Conservation (phyloP, 1,140 invertebrate genomes). For the Megalopta genalis region DNA sequence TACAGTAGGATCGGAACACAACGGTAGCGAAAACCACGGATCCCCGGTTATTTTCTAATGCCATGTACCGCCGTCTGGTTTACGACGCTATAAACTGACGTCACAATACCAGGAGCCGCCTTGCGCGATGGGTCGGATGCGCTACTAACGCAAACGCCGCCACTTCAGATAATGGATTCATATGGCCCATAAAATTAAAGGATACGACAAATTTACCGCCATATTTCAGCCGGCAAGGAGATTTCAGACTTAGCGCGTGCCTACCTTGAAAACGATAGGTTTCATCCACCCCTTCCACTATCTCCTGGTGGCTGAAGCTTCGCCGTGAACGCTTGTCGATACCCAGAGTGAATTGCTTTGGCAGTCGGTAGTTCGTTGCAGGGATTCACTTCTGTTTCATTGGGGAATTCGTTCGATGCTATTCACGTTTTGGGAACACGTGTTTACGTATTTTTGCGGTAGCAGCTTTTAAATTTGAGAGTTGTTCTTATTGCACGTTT, state of each 20-base stretch:
- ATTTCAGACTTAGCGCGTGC: constrained; percentile 37
- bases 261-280: not conserved
- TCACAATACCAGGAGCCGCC: constrained; percentile 69
- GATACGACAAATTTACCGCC: constrained; percentile 77
- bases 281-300: not conserved
- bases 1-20: constrained; percentile 42
- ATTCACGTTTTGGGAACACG: no score
- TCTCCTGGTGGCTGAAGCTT: no score
- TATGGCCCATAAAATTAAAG: constrained; percentile 77
- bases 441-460: no score
- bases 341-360: no score
- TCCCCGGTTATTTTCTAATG: constrained; percentile 74
- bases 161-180: constrained; percentile 78
- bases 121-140: constrained; percentile 41
- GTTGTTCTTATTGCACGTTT: no score
- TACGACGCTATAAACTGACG: constrained; percentile 79
- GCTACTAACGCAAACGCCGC: constrained; percentile 70
- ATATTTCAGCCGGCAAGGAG: constrained; percentile 58
- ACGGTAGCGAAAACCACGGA: constrained; percentile 36
- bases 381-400: no score
- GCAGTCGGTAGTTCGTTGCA: no score
- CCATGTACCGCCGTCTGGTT: constrained; percentile 69
- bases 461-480: no score
- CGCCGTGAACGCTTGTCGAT: no score
- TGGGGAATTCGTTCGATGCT: no score